Percentiles rank a stretch among this genome's conserved stretches.
Conservation (phyloP, 2,797 vertebrate genomes). For the Chromis chromis region DNA sequence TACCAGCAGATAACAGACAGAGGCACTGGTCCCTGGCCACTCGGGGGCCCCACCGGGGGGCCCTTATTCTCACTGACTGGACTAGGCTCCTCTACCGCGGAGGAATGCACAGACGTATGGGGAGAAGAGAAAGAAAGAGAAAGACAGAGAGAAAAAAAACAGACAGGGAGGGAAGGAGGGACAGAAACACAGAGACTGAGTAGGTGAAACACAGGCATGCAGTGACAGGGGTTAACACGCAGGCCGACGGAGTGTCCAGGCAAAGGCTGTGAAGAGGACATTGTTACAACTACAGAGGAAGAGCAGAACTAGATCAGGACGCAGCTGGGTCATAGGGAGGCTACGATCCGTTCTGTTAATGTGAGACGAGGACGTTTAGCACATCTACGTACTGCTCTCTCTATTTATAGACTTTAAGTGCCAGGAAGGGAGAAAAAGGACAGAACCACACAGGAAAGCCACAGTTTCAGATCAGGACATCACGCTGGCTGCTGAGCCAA, state of each 20-base stretch:
- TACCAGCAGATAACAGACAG: constrained; percentile 90
- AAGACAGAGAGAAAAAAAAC: constrained; percentile 51
- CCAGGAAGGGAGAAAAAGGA: constrained; percentile 48
- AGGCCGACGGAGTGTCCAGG: constrained; percentile 71
- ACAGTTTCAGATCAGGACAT: constrained; percentile 57
- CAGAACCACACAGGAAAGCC: constrained; percentile 67
- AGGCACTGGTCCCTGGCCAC: constrained; percentile 88
- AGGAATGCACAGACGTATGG: constrained; percentile 77
- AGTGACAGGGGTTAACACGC: constrained; percentile 70
- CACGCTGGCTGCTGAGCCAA: constrained; percentile 46
- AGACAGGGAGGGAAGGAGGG: constrained; percentile 72
- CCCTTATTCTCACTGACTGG: constrained; percentile 87
- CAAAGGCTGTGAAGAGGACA: constrained; percentile 80
- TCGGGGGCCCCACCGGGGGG: constrained; percentile 85
- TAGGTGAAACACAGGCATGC: constrained; percentile 82
- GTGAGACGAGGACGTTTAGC: constrained; percentile 57
- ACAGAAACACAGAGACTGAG: constrained; percentile 84
- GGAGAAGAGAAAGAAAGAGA: constrained; percentile 70
- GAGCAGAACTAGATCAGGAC: constrained; percentile 71
- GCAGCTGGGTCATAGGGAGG: constrained; percentile 24
- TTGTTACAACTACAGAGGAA: constrained; percentile 72
- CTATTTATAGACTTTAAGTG: constrained; percentile 54
- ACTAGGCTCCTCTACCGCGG: constrained; percentile 88
- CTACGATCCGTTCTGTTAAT: constrained; percentile 60
- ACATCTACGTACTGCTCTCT: constrained; percentile 66